phyloP scores from a whole-genome alignment of 2,113 vertebrate species.

The Glareola pratincola region DNA sequence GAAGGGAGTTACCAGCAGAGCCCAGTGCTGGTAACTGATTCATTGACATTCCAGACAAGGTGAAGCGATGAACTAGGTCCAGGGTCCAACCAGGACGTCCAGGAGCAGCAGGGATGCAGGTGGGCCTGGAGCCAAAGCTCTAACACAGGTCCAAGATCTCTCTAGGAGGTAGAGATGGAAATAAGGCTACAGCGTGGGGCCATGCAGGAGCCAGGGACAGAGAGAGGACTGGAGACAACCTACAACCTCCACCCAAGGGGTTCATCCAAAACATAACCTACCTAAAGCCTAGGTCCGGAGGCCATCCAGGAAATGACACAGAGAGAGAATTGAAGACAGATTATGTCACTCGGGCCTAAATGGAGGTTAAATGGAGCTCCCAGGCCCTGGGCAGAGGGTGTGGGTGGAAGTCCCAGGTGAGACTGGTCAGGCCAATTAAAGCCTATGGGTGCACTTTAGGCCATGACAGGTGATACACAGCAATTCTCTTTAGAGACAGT shows the following conservation, averaged over 20 bases:
- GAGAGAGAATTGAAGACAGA: neutral
- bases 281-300: neutral
- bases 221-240: neutral
- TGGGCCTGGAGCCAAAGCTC: no score
- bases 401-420: neutral
- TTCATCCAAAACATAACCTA: no score
- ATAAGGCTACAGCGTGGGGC: fast-evolving
- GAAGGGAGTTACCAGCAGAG: neutral
- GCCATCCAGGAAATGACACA: no score
- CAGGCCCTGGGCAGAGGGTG: neutral
- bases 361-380: neutral
- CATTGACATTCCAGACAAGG: no score
- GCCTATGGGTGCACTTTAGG: neutral
- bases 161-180: neutral
- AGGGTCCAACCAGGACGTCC: neutral
- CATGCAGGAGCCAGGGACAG: no score
- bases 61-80: no score
- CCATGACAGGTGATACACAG: no score
- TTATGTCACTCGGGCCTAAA: no score
- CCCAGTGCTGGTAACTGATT: no score
- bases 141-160: neutral
- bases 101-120: neutral
- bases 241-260: neutral
- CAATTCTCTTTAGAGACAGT: neutral
- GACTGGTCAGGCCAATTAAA: neutral